A percentile compares a stretch with the other conserved stretches of the same genome.
Conservation (phyloP, 2,888 invertebrate genomes). For the Eupithecia centaureata region DNA sequence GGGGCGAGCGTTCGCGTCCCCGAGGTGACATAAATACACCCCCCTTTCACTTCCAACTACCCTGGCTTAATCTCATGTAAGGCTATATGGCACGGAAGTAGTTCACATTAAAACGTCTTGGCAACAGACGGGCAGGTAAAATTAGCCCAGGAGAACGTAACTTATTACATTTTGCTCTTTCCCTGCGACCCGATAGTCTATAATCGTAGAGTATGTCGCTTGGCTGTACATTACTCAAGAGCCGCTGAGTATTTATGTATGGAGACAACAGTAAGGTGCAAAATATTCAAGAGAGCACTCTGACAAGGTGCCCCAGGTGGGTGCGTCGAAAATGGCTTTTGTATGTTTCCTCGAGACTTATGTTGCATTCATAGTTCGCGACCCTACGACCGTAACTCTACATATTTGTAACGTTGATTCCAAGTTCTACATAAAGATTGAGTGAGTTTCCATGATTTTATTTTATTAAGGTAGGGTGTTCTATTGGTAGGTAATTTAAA, state of each 20-base stretch:
- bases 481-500: neutral
- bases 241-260: conserved; percentile 26
- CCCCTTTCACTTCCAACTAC: conserved; percentile 68
- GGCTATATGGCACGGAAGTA: conserved; percentile 71
- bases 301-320: conserved; percentile 58
- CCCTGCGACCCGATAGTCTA: conserved; percentile 17
- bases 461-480: no score
- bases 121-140: conserved; percentile 54
- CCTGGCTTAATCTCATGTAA: conserved; percentile 81
- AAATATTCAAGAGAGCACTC: conserved; percentile 41
- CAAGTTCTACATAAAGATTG: neutral
- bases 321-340: conserved; percentile 71
- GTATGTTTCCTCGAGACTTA: conserved; percentile 57
- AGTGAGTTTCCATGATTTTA: neutral
- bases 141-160: conserved; percentile 49
- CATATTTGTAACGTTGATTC: conserved; percentile 11
- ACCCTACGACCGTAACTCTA: conserved; percentile 41
- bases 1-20: conserved; percentile 81
- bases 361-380: conserved; percentile 50
- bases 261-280: conserved; percentile 40
- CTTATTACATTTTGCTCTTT: neutral
- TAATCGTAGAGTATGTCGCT: conserved; percentile 8
- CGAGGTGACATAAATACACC: conserved; percentile 83
- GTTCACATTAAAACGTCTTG: conserved; percentile 69
- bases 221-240: conserved; percentile 16